Evolutionary conservation across 2,888 invertebrate species (phyloP).

Genomic region (Didymodactylos carnosus): DNA sequence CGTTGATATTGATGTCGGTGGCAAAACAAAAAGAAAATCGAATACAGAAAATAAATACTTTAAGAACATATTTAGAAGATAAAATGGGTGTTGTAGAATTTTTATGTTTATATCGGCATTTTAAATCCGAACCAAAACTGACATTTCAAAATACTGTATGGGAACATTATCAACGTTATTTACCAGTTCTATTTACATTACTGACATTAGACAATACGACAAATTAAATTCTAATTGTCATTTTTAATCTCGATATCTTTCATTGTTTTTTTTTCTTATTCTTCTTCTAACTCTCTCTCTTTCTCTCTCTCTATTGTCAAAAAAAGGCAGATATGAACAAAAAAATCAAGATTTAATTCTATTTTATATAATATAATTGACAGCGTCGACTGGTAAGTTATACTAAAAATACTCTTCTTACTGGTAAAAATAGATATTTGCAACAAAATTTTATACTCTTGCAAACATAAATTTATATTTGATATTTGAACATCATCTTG

Average conservation of each 20-base stretch:
- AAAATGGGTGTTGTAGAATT: neutral
- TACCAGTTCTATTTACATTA: neutral
- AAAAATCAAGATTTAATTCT: too few species aligned
- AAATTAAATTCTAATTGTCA: neutral
- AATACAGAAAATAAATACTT: neutral
- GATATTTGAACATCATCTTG: too few species aligned
- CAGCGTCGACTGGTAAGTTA: too few species aligned
- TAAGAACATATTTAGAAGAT: neutral
- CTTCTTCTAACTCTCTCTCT: too few species aligned
- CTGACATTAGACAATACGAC: neutral
- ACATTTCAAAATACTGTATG: neutral
- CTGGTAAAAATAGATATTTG: too few species aligned
- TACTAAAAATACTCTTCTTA: too few species aligned
- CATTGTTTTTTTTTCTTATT: too few species aligned
- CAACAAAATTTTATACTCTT: too few species aligned
- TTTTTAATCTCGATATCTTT: neutral
- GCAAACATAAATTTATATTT: too few species aligned
- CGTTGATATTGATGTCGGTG: neutral
- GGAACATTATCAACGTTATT: constrained; percentile 1
- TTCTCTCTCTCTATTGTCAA: too few species aligned
- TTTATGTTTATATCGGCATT: neutral
- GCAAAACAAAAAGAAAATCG: neutral
- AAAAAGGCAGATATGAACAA: too few species aligned
- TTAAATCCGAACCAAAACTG: neutral
- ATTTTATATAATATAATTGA: too few species aligned